Conservation (phyloP, 2,113 vertebrate species). For the Crotalus helleri region DNA sequence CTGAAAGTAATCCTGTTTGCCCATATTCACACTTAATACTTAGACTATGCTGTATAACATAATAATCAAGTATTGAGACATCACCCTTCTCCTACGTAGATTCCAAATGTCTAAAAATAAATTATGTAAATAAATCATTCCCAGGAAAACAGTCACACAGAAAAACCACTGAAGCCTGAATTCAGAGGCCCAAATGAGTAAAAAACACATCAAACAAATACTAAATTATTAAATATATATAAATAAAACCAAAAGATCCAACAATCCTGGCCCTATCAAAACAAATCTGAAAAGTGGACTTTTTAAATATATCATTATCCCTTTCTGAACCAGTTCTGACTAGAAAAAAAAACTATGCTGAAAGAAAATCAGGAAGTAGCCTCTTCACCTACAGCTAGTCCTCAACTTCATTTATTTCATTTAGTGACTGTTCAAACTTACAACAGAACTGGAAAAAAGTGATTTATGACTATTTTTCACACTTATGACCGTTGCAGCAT, state of each 20-base stretch:
- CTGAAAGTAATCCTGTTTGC: background rate
- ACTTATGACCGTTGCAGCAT: background rate
- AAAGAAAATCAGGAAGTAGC: slow-evolving; percentile 56
- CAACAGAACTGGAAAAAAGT: background rate
- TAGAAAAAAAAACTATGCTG: slow-evolving; percentile 47
- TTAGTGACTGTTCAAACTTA: background rate
- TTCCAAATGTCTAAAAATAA: background rate
- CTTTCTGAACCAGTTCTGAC: slow-evolving; percentile 28
- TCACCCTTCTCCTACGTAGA: background rate
- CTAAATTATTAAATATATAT: background rate
- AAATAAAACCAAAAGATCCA: background rate
- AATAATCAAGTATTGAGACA: background rate
- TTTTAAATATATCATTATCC: slow-evolving; percentile 31
- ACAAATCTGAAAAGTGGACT: slow-evolving; percentile 28
- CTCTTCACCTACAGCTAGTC: slow-evolving; percentile 42
- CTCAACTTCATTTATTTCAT: background rate
- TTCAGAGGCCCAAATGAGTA: background rate
- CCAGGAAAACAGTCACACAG: background rate
- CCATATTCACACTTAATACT: background rate
- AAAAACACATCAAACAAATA: background rate
- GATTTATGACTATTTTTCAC: background rate
- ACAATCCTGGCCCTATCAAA: background rate
- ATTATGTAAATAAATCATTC: background rate
- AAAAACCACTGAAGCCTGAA: background rate
- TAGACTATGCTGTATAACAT: background rate